Percentiles rank a stretch among this genome's conserved stretches.
Conservation (phyloP, 2,113 vertebrate genomes). For the Lanius collurio region DNA sequence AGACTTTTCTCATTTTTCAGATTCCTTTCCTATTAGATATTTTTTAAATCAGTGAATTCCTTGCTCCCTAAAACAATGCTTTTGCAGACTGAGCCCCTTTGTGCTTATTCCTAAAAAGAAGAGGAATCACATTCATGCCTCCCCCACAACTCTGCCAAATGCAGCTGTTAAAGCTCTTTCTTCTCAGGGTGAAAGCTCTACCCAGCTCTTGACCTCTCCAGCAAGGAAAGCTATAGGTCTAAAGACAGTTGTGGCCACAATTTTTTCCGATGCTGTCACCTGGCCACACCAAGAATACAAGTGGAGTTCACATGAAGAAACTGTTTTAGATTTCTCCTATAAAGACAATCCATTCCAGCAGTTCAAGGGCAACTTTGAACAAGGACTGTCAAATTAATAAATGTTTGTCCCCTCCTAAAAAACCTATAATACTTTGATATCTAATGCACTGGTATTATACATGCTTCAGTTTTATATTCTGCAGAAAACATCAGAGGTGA, state of each 20-base stretch:
- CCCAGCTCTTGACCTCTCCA: neutral
- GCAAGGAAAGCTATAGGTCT: neutral
- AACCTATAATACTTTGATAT: neutral
- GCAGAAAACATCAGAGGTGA: neutral
- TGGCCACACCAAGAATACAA: neutral
- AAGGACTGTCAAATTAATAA: neutral
- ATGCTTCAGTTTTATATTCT: neutral
- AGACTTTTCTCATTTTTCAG: neutral
- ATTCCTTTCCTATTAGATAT: neutral
- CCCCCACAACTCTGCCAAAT: neutral
- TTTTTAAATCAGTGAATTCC: neutral
- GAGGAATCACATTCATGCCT: neutral
- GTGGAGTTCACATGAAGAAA: neutral
- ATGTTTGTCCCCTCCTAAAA: neutral
- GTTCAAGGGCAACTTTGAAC: neutral
- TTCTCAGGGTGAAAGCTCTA: neutral
- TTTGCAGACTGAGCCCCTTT: neutral
- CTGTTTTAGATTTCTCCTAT: accelerated
- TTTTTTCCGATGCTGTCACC: accelerated
- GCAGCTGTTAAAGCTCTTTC: neutral
- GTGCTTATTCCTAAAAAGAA: neutral
- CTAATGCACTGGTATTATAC: neutral
- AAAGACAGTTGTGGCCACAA: neutral
- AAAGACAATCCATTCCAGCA: neutral
- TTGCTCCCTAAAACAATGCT: neutral